Evolutionary conservation across 2,113 vertebrate genomes (phyloP), one percentile per base, ranked within the genome.

Genomic region (Ctenomys sociabilis): DNA sequence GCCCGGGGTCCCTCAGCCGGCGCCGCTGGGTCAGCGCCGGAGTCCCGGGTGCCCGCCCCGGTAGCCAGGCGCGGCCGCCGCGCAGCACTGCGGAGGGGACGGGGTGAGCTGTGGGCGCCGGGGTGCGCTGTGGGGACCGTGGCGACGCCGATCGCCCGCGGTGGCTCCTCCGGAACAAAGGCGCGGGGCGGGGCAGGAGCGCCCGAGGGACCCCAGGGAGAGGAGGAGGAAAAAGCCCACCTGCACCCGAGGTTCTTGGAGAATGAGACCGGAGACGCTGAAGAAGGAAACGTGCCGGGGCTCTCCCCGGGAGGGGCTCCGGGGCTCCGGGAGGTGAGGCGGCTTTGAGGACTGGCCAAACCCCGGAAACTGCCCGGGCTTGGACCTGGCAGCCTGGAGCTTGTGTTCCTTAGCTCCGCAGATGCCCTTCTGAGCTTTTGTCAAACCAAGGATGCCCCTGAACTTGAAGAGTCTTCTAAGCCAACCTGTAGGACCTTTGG

Each of bases 91-190:
- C 52, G n/a, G 49, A 35, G 12, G 4, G 59, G 57, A 13, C 7
- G 12, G 30, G 86, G 54, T 17, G 66, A 6, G 1, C 37, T 19
- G 14, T 26, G n/a, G 37, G 85, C 78, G 21, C 70, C 59, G 17
- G 22, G 64, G 64, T 28, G 35, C 2, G 59, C 81, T 0, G 7
- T 16, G 1, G 54, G 68, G 45, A 64, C 22, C 49, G 83, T 35
- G 17, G 14, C 1, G 32, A 70, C 7, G 14, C 89, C 5, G 28
- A 49, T 78, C 32, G 84, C 92, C 72, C n/a, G 3, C 28, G 83
- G 78, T 61, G 17, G 84, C 37, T 97, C 59, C 93, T 93, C 52
- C 2, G 12, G 64, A 96, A 98, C 97, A 97, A 97, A 98, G 97
- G 95, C 91, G 13, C 64, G 59, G 93, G 97, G 96, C 88, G 92